A percentile compares a stretch with the other conserved stretches of the same genome.
Conservation (phyloP, 1,140 invertebrate genomes). For the Oedothorax gibbosus region DNA sequence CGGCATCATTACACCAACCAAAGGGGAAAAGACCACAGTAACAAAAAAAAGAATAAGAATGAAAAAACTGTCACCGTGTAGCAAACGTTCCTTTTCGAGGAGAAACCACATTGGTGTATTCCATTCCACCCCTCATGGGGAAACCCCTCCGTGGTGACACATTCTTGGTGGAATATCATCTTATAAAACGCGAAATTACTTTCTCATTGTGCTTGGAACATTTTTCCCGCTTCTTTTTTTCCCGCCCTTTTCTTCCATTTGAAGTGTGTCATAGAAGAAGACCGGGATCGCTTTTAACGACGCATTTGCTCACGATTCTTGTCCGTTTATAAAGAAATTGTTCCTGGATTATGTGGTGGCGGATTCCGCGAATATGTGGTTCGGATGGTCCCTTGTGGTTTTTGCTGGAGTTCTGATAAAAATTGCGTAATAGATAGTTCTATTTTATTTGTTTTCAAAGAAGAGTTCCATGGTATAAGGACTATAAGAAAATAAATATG, state of each 20-base stretch:
- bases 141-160: slow-evolving; percentile 2
- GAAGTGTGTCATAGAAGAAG: slow-evolving; percentile 8
- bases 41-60: too few species aligned
- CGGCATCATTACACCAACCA: too few species aligned
- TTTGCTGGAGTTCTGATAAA: too few species aligned
- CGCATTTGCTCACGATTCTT: slow-evolving; percentile 16
- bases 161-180: slow-evolving; percentile 10
- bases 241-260: background rate
- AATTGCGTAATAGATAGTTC: too few species aligned
- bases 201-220: slow-evolving; percentile 19
- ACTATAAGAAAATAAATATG: too few species aligned
- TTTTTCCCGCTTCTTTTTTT: slow-evolving; percentile 1
- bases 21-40: too few species aligned
- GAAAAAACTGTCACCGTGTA: background rate
- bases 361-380: too few species aligned
- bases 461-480: too few species aligned
- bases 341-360: background rate
- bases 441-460: too few species aligned
- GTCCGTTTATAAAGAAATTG: slow-evolving; percentile 16
- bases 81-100: background rate
- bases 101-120: background rate
- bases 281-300: slow-evolving; percentile 2
- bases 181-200: slow-evolving; percentile 30
- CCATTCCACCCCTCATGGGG: background rate
- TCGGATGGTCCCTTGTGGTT: too few species aligned